Evolutionary conservation across 2,888 invertebrate genomes (phyloP).

Genomic region (Troides oblongomaculatus): DNA sequence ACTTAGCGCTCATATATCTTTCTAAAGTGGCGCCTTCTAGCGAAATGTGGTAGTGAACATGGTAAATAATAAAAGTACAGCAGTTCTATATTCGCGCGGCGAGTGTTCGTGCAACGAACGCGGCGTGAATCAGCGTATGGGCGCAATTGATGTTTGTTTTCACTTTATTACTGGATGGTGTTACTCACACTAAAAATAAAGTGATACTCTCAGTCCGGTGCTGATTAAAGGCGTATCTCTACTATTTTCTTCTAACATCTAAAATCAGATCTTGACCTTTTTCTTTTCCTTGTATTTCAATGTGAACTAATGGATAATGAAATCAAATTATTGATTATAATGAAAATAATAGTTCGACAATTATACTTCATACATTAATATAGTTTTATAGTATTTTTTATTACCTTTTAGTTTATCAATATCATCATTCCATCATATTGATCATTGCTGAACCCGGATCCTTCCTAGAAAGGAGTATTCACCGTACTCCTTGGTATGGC

Average conservation of each 20-base stretch:
- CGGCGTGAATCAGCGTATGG: constrained; percentile 13
- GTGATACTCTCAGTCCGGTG: not conserved
- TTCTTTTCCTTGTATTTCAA: not conserved
- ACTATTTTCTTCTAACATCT: not conserved
- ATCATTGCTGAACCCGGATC: not conserved
- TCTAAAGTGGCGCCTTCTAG: constrained; percentile 23
- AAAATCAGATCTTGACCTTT: not conserved
- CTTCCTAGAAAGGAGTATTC: too few species aligned
- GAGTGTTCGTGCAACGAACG: not conserved
- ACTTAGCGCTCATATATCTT: constrained; percentile 24
- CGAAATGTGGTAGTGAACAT: constrained; percentile 26
- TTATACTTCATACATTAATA: not conserved
- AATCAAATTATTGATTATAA: not conserved
- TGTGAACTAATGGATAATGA: not conserved
- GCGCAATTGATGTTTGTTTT: constrained; percentile 19
- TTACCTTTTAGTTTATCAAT: not conserved
- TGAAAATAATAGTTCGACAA: not conserved
- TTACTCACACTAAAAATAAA: constrained; percentile 22
- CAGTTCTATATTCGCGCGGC: constrained; percentile 16
- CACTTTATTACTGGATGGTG: constrained; percentile 22
- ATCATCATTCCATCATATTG: not conserved
- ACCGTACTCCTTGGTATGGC: too few species aligned
- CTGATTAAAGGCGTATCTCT: constrained; percentile 1
- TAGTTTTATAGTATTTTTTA: not conserved
- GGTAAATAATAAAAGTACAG: constrained; percentile 17